A percentile compares a stretch with the other conserved stretches of the same genome.
Conservation (phyloP, 2,797 vertebrate genomes). For the Liparis tanakae region DNA sequence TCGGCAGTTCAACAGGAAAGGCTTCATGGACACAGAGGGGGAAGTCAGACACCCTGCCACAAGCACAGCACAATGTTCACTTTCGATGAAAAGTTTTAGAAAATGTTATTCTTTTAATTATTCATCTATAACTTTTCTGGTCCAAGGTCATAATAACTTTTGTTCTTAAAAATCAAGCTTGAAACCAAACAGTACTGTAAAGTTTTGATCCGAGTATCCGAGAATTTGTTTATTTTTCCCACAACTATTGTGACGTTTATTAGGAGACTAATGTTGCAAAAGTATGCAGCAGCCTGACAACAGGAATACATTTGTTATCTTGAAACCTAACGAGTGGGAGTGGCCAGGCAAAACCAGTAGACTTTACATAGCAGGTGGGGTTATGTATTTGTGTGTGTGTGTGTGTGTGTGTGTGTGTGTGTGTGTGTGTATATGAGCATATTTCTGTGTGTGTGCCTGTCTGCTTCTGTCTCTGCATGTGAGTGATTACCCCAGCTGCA, state of each 20-base stretch:
- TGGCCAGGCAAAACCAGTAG: constrained; percentile 50
- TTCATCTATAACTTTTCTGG: background rate
- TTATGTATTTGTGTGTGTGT: constrained; percentile 38
- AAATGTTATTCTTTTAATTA: background rate
- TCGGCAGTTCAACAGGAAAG: constrained; percentile 68
- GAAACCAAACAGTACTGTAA: constrained; percentile 14
- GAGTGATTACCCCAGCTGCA: constrained; percentile 80
- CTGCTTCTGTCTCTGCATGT: constrained; percentile 64
- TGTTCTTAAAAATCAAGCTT: background rate
- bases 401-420: constrained; percentile 38
- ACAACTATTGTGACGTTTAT: constrained; percentile 30
- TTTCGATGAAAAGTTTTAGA: constrained; percentile 31
- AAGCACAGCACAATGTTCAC: constrained; percentile 40
- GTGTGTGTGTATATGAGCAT: constrained; percentile 50
- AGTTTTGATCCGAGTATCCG: constrained; percentile 15
- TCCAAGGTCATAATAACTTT: background rate
- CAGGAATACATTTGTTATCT: constrained; percentile 36
- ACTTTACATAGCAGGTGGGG: constrained; percentile 54
- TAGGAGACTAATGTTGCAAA: constrained; percentile 25
- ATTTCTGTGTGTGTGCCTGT: constrained; percentile 59
- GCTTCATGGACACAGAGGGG: constrained; percentile 44
- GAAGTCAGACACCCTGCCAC: constrained; percentile 40
- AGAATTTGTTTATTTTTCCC: constrained; percentile 4
- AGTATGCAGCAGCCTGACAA: constrained; percentile 36
- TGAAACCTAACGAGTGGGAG: constrained; percentile 50